phyloP scores from a whole-genome alignment of 2,797 vertebrate genomes.

The Brotula barbata region DNA sequence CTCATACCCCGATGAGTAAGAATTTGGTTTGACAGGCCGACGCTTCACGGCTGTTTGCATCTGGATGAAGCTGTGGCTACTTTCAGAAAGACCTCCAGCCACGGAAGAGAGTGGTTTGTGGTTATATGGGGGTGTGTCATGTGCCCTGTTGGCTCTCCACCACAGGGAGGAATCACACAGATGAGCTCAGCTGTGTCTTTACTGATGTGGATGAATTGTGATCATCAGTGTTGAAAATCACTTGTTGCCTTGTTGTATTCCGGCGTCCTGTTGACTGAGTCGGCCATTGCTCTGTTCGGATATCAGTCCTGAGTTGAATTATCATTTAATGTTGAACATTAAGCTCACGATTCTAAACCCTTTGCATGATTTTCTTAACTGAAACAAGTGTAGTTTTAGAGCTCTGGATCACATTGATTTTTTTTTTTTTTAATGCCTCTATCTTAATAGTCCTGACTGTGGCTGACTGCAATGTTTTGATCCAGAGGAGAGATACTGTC shows the following conservation, averaged over 20 bases:
- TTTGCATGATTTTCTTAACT: background rate
- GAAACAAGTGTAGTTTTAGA: background rate
- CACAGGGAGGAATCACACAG: background rate
- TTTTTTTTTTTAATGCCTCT: no score
- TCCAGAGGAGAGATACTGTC: no score
- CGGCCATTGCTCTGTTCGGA: background rate
- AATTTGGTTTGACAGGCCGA: no score
- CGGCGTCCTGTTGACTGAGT: background rate
- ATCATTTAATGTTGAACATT: background rate
- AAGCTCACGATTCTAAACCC: background rate
- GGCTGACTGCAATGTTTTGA: no score
- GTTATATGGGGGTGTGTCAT: slow-evolving; percentile 26
- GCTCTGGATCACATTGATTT: no score
- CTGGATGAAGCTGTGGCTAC: slow-evolving; percentile 23
- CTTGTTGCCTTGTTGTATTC: no score
- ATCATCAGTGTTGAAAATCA: no score
- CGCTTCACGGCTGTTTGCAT: slow-evolving; percentile 13
- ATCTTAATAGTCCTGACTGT: no score
- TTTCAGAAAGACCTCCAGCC: slow-evolving; percentile 26
- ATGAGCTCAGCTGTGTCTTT: slow-evolving; percentile 11
- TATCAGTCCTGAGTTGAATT: no score
- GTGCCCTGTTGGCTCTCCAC: background rate
- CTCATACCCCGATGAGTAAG: no score
- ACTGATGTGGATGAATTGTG: slow-evolving; percentile 1
- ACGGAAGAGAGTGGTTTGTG: slow-evolving; percentile 40